A percentile compares a stretch with the other conserved stretches of the same genome.
These are phyloP conservation scores for Liparis tanakae DNA, from an alignment of 2,797 vertebrate species.

Conservation along the genomic window DNA sequence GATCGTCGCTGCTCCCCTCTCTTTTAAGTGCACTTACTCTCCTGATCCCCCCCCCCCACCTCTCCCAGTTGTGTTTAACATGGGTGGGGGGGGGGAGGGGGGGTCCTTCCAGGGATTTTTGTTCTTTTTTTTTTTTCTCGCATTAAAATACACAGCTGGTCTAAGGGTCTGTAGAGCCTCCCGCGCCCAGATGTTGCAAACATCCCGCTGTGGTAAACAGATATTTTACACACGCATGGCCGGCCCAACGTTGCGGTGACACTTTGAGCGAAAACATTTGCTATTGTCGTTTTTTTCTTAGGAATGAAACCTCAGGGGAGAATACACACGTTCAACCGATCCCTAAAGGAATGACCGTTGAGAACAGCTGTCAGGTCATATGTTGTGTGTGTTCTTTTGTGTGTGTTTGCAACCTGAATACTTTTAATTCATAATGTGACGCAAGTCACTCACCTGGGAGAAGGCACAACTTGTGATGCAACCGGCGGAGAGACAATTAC, in stretches of 20 bases:
- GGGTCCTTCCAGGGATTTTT: slow-evolving; percentile 59
- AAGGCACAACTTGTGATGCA: slow-evolving; percentile 21
- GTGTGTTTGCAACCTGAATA: slow-evolving; percentile 25
- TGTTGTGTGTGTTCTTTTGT: background rate
- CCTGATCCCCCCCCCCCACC: slow-evolving; percentile 67
- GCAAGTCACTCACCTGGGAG: slow-evolving; percentile 23
- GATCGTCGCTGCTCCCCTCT: slow-evolving; percentile 65
- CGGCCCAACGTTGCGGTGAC: background rate
- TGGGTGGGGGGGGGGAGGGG: slow-evolving; percentile 44
- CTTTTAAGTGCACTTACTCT: slow-evolving; percentile 80
- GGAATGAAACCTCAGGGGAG: slow-evolving; percentile 35
- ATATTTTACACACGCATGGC: background rate
- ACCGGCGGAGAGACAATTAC: slow-evolving; percentile 46
- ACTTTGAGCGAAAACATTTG: slow-evolving; percentile 3
- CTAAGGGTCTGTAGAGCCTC: slow-evolving; percentile 13
- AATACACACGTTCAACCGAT: slow-evolving; percentile 28
- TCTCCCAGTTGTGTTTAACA: slow-evolving; percentile 65
- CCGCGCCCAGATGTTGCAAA: slow-evolving; percentile 51
- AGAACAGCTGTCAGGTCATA: slow-evolving; percentile 19
- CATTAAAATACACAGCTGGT: slow-evolving; percentile 61
- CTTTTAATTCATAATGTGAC: slow-evolving; percentile 27
- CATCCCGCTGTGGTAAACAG: slow-evolving; percentile 11
- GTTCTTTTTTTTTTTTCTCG: slow-evolving; percentile 12
- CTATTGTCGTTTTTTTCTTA: background rate
- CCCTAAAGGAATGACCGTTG: slow-evolving; percentile 51